A percentile compares a stretch with the other conserved stretches of the same genome.
phyloP scores from a whole-genome alignment of 1,140 invertebrate species.

The Idris sp. region DNA sequence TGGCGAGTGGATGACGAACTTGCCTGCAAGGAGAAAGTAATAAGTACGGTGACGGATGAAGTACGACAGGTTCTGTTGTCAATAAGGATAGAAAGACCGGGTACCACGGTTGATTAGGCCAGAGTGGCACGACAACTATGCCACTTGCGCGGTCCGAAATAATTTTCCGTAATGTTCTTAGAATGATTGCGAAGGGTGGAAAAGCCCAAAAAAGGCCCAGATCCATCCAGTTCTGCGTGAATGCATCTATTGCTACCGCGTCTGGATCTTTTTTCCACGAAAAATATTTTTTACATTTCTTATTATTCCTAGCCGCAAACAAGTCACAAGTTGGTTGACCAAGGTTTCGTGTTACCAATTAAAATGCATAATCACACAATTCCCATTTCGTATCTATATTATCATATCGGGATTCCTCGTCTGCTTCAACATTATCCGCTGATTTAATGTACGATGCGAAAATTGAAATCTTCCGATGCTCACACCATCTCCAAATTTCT shows the following conservation, averaged over 20 bases:
- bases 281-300: conserved; percentile 25
- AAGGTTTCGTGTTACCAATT: background rate
- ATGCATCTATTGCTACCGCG: conserved; percentile 26
- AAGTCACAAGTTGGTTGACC: too few species aligned
- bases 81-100: conserved; percentile 9
- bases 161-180: conserved; percentile 52
- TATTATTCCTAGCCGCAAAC: conserved; percentile 6
- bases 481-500: conserved; percentile 31
- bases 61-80: background rate
- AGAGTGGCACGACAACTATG: conserved; percentile 28
- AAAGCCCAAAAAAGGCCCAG: conserved; percentile 61
- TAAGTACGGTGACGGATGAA: background rate
- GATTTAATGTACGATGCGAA: conserved; percentile 36
- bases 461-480: conserved; percentile 15
- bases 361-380: background rate
- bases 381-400: conserved; percentile 6
- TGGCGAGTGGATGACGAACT: background rate
- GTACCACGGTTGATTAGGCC: conserved; percentile 32
- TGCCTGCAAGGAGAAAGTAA: conserved; percentile 2
- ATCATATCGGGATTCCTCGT: background rate
- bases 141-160: conserved; percentile 28
- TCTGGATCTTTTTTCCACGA: conserved; percentile 35
- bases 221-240: conserved; percentile 53
- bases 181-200: conserved; percentile 60
- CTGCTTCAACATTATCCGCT: conserved; percentile 26